Base-by-base conservation (phyloP, 2,888 invertebrate genomes). In the Disparrhopalites patrizii region DNA sequence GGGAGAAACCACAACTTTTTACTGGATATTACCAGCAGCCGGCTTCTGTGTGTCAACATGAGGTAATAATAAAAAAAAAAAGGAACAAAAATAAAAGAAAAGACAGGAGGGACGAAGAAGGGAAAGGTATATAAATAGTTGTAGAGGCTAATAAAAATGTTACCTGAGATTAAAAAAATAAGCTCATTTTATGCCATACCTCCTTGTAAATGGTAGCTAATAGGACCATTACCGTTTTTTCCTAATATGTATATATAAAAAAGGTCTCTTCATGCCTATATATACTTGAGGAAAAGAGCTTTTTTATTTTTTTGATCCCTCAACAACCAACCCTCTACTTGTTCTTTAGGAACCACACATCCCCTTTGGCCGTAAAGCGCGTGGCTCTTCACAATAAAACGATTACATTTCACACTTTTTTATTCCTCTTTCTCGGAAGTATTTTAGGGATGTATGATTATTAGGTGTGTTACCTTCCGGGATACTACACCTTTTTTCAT, bases 351-450 rank as follows among this genome's bases (percentile, higher is more conserved):
- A n/a, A 47, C 20, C 23, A 47, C 23, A 4, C 5, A 23, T 3
- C 47, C 47, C 23, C 13, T 13, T 47, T 31, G 56, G 43, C 54
- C 47, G 50, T 54, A 31, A 13, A 54, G 31, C 58, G 58, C 47
- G 58, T 58, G 58, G 57, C 62, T n/a, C n/a, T 15, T 54, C 31
- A 61, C 60, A 65, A 68, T 66, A 62, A 66, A 68, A 68, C 62
- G 68, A 68, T 68, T 68, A 68, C 56, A 36, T 64, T 65, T 65
- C 65, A 65, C 68, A 68, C 68, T 60, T 65, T 64, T 68, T 68
- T 65, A 57, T 43, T 63, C 31, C 31, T 27, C 38, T 62, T 63
- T 67, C 56, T 43, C 20, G 8, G n/a, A 20, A 3, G 20, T 20
- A 23, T 47, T 47, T 47, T 47, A 47, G 10, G 7, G 43, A 10